These are phyloP conservation scores for Dastarcus helophoroides DNA, from an alignment of 2,888 invertebrate species.

Conservation along the genomic window DNA sequence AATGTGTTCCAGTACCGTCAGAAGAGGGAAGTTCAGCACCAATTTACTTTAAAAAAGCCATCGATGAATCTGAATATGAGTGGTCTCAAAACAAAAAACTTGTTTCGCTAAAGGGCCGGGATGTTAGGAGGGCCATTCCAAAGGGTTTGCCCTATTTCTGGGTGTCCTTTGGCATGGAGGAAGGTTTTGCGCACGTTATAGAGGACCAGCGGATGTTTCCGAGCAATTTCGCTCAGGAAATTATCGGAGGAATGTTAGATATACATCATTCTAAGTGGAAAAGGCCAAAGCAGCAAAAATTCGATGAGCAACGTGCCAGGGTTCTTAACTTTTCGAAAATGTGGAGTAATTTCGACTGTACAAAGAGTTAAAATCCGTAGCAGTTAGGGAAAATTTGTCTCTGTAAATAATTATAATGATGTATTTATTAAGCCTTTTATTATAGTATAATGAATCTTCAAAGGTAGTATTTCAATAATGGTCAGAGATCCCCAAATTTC, in stretches of 20 bases:
- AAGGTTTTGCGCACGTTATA: slow-evolving; percentile 94
- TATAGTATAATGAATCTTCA: no score
- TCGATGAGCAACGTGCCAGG: slow-evolving; percentile 65
- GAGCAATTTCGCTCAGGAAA: slow-evolving; percentile 84
- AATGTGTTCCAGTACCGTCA: slow-evolving; percentile 78
- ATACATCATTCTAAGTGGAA: slow-evolving; percentile 78
- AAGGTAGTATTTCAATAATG: no score
- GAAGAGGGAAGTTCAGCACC: slow-evolving; percentile 82
- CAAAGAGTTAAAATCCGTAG: slow-evolving; percentile 3
- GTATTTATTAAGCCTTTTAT: no score
- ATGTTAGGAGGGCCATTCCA: slow-evolving; percentile 73
- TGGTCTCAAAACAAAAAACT: slow-evolving; percentile 94
- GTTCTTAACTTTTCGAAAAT: slow-evolving; percentile 58
- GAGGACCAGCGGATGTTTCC: slow-evolving; percentile 87
- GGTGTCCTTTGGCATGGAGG: slow-evolving; percentile 83
- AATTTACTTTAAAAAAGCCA: slow-evolving; percentile 96
- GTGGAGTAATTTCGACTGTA: slow-evolving; percentile 54
- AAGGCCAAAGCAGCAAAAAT: slow-evolving; percentile 63
- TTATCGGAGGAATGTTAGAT: slow-evolving; percentile 90
- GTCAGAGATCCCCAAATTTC: no score
- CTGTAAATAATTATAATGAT: no score
- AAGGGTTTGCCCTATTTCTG: slow-evolving; percentile 91
- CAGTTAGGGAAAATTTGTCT: no score
- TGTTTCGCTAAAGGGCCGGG: slow-evolving; percentile 54
- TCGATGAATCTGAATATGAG: slow-evolving; percentile 88